These are phyloP conservation scores for Barnardius zonarius DNA, from an alignment of 2,113 vertebrate genomes.

Conservation along the genomic window DNA sequence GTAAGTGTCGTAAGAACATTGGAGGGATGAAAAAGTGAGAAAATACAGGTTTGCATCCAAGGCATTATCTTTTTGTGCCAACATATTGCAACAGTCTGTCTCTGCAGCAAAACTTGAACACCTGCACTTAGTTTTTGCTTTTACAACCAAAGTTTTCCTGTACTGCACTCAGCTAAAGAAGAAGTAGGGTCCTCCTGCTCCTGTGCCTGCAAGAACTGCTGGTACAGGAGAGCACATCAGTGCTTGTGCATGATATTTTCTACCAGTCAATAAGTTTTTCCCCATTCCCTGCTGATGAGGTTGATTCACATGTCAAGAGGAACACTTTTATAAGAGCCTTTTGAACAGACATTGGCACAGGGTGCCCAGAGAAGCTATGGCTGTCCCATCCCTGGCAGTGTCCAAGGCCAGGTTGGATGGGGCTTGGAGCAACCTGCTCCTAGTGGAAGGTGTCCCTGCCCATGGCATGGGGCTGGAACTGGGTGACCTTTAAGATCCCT, in stretches of 20 bases:
- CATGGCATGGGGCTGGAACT: too few species aligned
- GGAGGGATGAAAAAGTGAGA: neutral
- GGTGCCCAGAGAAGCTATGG: too few species aligned
- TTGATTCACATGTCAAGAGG: neutral
- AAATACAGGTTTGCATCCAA: neutral
- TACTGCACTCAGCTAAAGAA: neutral
- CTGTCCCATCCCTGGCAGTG: too few species aligned
- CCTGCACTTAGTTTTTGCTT: neutral
- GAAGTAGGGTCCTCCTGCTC: neutral
- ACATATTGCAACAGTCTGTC: neutral
- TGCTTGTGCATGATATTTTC: fast-evolving
- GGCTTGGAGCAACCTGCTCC: too few species aligned
- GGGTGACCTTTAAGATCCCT: too few species aligned
- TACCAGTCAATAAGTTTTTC: neutral
- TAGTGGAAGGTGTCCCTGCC: too few species aligned
- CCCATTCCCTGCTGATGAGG: neutral
- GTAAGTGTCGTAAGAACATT: neutral
- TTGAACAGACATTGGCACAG: too few species aligned
- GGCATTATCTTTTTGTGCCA: neutral
- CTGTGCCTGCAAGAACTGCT: neutral
- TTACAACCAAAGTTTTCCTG: neutral
- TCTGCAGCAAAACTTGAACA: neutral
- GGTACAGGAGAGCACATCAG: neutral
- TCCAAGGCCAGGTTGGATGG: too few species aligned
- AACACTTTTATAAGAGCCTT: too few species aligned